Evolutionary conservation across 1,140 invertebrate genomes (phyloP).

Genomic region (Danaus plexippus): DNA sequence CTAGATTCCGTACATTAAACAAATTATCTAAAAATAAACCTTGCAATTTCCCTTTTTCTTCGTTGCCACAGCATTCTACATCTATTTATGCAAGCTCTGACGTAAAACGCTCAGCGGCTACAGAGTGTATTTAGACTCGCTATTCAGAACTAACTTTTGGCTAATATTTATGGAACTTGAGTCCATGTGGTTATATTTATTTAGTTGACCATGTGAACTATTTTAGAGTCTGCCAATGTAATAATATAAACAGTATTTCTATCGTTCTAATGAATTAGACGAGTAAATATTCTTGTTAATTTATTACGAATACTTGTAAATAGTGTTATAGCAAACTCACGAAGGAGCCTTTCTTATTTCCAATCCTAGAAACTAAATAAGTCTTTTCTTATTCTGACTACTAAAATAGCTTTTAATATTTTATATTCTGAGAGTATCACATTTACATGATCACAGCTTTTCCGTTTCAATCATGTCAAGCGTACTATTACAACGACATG

Average conservation of each 20-base stretch:
- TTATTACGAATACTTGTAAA: background rate
- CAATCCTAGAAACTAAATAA: too few relatives aligned
- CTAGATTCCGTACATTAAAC: too few relatives aligned
- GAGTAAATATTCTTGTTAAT: background rate
- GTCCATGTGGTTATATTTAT: slow-evolving; percentile 19
- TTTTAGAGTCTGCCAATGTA: too few relatives aligned
- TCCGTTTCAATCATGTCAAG: too few relatives aligned
- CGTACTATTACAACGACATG: too few relatives aligned
- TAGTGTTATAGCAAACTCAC: too few relatives aligned
- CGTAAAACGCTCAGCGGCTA: slow-evolving; percentile 15
- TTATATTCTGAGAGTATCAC: too few relatives aligned
- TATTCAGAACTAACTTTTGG: slow-evolving; percentile 18
- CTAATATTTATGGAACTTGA: slow-evolving; percentile 24
- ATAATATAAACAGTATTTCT: background rate
- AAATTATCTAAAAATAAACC: too few relatives aligned
- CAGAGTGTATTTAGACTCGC: slow-evolving; percentile 15
- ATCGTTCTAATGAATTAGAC: background rate
- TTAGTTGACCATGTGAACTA: slow-evolving; percentile 6
- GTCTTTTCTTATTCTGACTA: too few relatives aligned
- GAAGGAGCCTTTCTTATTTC: too few relatives aligned
- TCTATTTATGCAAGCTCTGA: slow-evolving; percentile 24
- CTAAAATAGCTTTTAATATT: too few relatives aligned
- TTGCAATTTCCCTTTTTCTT: slow-evolving; percentile 7
- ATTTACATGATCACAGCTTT: too few relatives aligned
- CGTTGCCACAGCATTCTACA: slow-evolving; percentile 11